Conservation (phyloP, 2,113 vertebrate genomes). For the Ginglymostoma cirratum region DNA sequence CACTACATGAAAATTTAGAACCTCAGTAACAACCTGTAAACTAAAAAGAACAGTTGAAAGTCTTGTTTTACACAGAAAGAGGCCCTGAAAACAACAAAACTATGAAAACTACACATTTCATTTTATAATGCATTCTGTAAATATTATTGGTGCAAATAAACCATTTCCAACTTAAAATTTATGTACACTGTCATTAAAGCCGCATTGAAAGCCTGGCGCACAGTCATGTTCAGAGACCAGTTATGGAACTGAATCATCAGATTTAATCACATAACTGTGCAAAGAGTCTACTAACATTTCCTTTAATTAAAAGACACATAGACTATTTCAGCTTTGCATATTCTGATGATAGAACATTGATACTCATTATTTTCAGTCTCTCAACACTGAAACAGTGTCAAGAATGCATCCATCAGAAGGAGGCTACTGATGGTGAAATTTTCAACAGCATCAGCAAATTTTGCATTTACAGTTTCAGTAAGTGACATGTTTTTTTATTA, state of each 20-base stretch:
- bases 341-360: constrained; percentile 95
- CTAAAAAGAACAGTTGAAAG: background rate
- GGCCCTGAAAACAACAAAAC: background rate
- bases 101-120: background rate
- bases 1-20: background rate
- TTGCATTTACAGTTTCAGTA: constrained; percentile 86
- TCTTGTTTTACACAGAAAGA: background rate
- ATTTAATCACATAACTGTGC: constrained; percentile 86
- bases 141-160: constrained; percentile 6
- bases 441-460: constrained; percentile 86
- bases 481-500: constrained; percentile 82
- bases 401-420: constrained; percentile 96
- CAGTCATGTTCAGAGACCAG: constrained; percentile 54
- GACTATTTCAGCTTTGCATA: constrained; percentile 90
- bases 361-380: constrained; percentile 99
- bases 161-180: background rate
- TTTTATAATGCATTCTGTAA: background rate
- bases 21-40: background rate
- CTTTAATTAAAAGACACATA: constrained; percentile 95
- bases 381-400: constrained; percentile 99
- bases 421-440: constrained; percentile 70
- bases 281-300: constrained; percentile 73
- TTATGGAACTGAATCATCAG: constrained; percentile 93
- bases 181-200: background rate
- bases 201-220: background rate